Evolutionary conservation across 2,797 vertebrate species (phyloP).

Genomic region (Sebastes iracundus): DNA sequence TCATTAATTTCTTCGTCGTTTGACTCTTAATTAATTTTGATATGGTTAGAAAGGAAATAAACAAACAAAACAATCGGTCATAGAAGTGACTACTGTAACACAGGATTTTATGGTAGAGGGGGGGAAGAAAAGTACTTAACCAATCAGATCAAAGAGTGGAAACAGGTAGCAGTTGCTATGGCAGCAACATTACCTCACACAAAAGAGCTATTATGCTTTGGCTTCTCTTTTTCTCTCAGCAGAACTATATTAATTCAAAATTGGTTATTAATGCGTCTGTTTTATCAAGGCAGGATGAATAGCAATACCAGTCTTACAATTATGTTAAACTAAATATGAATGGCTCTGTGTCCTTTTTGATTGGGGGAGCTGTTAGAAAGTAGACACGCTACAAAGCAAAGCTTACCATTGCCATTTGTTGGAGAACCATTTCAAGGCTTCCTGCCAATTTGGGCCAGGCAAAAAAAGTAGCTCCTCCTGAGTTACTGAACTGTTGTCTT

Average conservation of each 20-base stretch:
- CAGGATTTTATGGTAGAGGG: conserved; percentile 3
- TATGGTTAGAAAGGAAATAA: neutral
- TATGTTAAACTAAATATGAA: conserved; percentile 19
- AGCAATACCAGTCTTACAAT: conserved; percentile 5
- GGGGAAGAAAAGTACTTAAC: neutral
- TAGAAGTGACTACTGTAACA: neutral
- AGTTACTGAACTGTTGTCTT: neutral
- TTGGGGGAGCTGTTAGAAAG: neutral
- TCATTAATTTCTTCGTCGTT: neutral
- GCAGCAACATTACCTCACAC: conserved; percentile 35
- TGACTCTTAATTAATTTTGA: neutral
- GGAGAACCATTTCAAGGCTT: conserved; percentile 2
- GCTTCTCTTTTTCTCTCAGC: conserved; percentile 18
- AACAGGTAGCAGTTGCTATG: conserved; percentile 60
- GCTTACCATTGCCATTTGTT: neutral
- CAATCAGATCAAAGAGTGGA: conserved; percentile 35
- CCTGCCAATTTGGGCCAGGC: neutral
- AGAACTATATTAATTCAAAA: conserved; percentile 47
- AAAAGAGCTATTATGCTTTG: conserved; percentile 31
- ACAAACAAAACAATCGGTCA: neutral
- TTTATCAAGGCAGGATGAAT: conserved; percentile 19
- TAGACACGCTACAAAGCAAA: neutral
- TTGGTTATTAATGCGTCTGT: conserved; percentile 37
- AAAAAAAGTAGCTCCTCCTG: neutral
- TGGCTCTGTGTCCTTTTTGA: conserved; percentile 9